phyloP scores from a whole-genome alignment of 92 coral and sea anemone species.

The Nematostella vectensis region DNA sequence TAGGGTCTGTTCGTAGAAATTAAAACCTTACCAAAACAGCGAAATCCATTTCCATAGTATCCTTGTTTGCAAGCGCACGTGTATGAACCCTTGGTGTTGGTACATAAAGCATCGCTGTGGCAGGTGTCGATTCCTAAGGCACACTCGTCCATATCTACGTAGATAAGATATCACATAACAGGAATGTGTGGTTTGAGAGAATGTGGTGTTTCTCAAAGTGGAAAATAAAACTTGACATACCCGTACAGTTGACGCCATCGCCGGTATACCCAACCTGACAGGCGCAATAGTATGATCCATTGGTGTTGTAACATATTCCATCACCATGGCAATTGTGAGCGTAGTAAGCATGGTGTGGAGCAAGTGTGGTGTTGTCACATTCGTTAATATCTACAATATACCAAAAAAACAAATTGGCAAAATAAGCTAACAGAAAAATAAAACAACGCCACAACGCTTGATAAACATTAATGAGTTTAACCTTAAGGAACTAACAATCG shows the following conservation, averaged over 20 bases:
- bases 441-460: too few relatives aligned
- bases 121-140: slow-evolving; percentile 25
- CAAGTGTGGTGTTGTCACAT: slow-evolving; percentile 11
- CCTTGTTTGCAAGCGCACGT: slow-evolving; percentile 19
- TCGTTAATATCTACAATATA: slow-evolving; percentile 45
- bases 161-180: neutral
- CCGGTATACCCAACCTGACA: slow-evolving; percentile 49
- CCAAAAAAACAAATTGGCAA: too few relatives aligned
- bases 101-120: slow-evolving; percentile 32
- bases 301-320: slow-evolving; percentile 41
- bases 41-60: slow-evolving; percentile 31
- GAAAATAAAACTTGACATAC: slow-evolving; percentile 8
- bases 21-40: slow-evolving; percentile 19
- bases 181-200: neutral
- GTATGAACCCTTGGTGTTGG: slow-evolving; percentile 28
- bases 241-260: slow-evolving; percentile 50
- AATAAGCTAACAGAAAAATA: too few relatives aligned
- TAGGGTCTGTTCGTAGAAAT: too few relatives aligned
- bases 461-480: too few relatives aligned
- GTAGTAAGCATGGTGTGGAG: neutral
- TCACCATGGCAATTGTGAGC: slow-evolving; percentile 44
- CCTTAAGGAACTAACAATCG: too few relatives aligned
- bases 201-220: neutral
- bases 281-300: slow-evolving; percentile 48
- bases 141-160: slow-evolving; percentile 6